These are phyloP conservation scores for Lasioglossum albipes DNA, from an alignment of 1,140 invertebrate species.

Conservation along the genomic window DNA sequence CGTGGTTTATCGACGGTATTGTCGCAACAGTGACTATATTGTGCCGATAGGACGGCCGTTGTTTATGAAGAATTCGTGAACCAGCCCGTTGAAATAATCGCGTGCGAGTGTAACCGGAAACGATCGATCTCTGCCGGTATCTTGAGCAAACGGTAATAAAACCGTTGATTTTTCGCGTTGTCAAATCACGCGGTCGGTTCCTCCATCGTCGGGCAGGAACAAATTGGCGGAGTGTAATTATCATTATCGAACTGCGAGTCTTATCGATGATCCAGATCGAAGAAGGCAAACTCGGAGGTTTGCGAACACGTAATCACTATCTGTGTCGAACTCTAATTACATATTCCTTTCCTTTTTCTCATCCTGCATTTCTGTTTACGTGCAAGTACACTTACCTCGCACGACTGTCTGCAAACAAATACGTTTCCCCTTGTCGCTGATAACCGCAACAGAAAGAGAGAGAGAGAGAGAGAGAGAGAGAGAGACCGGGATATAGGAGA, in stretches of 20 bases:
- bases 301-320: constrained; percentile 3
- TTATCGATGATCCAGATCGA: not conserved
- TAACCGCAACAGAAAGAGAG: constrained; percentile 22
- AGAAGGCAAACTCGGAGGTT: constrained; percentile 4
- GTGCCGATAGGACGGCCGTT: too few relatives aligned
- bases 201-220: not conserved
- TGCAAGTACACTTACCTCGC: not conserved
- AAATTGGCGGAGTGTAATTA: not conserved
- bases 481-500: not conserved
- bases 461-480: not conserved
- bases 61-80: not conserved
- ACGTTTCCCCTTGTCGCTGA: constrained; percentile 40
- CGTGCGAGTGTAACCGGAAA: not conserved
- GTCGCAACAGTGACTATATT: not conserved
- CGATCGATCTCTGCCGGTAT: constrained; percentile 10
- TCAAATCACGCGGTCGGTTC: not conserved
- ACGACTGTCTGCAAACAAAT: constrained; percentile 8
- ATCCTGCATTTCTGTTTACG: not conserved
- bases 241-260: not conserved
- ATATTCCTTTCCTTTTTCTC: not conserved
- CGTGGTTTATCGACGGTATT: not conserved
- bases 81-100: not conserved
- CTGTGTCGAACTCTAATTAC: constrained; percentile 7
- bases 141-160: constrained; percentile 28
- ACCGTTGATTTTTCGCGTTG: not conserved